Conservation (phyloP, 2,113 vertebrate genomes). For the Urocitellus parryii region DNA sequence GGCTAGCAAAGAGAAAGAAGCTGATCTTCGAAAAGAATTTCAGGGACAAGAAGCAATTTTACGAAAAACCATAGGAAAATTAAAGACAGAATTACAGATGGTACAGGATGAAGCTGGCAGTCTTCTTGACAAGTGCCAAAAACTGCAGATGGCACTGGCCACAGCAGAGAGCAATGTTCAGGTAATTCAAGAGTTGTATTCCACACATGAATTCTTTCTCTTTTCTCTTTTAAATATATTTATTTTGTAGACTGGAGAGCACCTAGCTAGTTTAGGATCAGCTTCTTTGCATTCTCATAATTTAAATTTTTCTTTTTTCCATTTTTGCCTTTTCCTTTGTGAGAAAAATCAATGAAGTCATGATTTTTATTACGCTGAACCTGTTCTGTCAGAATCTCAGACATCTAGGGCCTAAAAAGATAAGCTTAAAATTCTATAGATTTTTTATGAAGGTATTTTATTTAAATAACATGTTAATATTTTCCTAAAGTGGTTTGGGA, state of each 20-base stretch:
- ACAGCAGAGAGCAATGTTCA: slow-evolving; percentile 92
- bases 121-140: slow-evolving; percentile 94
- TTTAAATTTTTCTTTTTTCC: neutral
- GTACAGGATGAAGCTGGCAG: slow-evolving; percentile 95
- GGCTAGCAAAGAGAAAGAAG: slow-evolving; percentile 97
- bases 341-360: neutral
- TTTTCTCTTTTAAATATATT: neutral
- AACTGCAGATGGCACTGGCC: slow-evolving; percentile 93
- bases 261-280: neutral
- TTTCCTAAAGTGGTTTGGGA: slow-evolving; percentile 25
- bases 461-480: slow-evolving; percentile 7
- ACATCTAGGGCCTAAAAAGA: neutral
- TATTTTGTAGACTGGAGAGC: neutral
- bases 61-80: slow-evolving; percentile 93
- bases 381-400: slow-evolving; percentile 15
- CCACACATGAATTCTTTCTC: no score
- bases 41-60: slow-evolving; percentile 96
- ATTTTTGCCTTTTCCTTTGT: slow-evolving; percentile 19
- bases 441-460: slow-evolving; percentile 27
- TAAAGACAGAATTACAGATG: slow-evolving; percentile 92
- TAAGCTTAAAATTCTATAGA: neutral
- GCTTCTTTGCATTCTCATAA: neutral
- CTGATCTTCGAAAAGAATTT: slow-evolving; percentile 95
- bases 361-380: neutral
- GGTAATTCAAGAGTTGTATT: slow-evolving; percentile 84